phyloP scores from a whole-genome alignment of 2,888 invertebrate genomes.

The Amphipyra berbera region DNA sequence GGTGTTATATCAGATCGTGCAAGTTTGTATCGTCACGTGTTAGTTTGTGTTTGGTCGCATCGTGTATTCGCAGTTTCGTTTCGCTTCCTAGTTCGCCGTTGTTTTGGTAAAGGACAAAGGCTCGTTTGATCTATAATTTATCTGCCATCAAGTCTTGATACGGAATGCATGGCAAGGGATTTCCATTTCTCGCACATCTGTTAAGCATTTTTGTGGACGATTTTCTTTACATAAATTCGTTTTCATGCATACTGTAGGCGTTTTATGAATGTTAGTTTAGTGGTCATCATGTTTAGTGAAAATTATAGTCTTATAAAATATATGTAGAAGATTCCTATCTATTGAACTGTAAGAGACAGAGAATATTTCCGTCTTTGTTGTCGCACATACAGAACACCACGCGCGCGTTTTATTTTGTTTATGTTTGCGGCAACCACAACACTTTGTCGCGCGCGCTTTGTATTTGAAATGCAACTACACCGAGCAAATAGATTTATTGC shows the following conservation, averaged over 20 bases:
- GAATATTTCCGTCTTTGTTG: no score
- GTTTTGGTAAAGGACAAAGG: constrained; percentile 43
- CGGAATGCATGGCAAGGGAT: neutral
- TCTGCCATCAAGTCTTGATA: constrained; percentile 4
- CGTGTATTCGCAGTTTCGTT: constrained; percentile 53
- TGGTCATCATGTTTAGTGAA: no score
- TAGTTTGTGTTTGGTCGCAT: constrained; percentile 40
- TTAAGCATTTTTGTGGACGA: no score
- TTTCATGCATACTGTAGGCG: no score
- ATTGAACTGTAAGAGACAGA: no score
- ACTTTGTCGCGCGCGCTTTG: constrained; percentile 4
- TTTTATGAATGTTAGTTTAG: no score
- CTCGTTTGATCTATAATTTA: constrained; percentile 34
- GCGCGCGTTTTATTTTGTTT: neutral
- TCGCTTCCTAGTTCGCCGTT: constrained; percentile 47
- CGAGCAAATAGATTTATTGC: constrained; percentile 9
- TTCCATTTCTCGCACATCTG: no score
- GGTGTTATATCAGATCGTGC: constrained; percentile 1
- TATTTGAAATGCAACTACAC: neutral
- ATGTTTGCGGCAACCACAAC: neutral
- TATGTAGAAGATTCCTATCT: no score
- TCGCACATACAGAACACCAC: neutral
- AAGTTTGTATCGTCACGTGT: constrained; percentile 2
- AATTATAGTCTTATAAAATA: no score
- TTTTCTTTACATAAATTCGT: no score